These are phyloP conservation scores for Orthosia cruda DNA, from an alignment of 2,888 invertebrate genomes.

Conservation along the genomic window DNA sequence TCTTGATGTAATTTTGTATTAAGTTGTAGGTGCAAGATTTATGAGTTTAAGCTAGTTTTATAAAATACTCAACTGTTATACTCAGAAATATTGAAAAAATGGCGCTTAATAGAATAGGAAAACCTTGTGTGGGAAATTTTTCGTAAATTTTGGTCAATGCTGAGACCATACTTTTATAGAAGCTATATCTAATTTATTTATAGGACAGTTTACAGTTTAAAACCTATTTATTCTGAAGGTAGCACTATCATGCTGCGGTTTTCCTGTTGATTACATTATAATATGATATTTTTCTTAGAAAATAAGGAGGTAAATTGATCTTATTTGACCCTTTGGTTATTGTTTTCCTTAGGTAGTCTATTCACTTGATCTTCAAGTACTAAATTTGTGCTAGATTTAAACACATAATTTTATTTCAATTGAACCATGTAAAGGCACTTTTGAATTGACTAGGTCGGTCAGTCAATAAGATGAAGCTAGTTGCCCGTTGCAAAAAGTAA, in stretches of 20 bases:
- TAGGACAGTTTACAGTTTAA: neutral
- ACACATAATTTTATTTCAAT: too few relatives aligned
- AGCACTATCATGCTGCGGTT: slow-evolving; percentile 32
- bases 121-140: neutral
- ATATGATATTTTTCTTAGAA: slow-evolving; percentile 35
- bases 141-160: neutral
- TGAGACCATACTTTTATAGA: too few relatives aligned
- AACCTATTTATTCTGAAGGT: neutral
- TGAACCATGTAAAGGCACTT: too few relatives aligned
- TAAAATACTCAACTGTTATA: neutral
- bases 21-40: neutral
- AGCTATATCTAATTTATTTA: neutral
- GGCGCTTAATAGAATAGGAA: rapidly evolving
- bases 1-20: slow-evolving; percentile 17
- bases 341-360: neutral
- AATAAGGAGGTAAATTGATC: slow-evolving; percentile 26
- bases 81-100: neutral
- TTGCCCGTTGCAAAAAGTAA: too few relatives aligned
- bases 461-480: too few relatives aligned
- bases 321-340: neutral
- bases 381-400: neutral
- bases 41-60: too few relatives aligned
- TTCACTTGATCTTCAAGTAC: neutral
- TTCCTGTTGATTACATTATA: slow-evolving; percentile 27
- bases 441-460: too few relatives aligned